Conservation (phyloP, 2,113 vertebrate species). For the Myocastor coypus region DNA sequence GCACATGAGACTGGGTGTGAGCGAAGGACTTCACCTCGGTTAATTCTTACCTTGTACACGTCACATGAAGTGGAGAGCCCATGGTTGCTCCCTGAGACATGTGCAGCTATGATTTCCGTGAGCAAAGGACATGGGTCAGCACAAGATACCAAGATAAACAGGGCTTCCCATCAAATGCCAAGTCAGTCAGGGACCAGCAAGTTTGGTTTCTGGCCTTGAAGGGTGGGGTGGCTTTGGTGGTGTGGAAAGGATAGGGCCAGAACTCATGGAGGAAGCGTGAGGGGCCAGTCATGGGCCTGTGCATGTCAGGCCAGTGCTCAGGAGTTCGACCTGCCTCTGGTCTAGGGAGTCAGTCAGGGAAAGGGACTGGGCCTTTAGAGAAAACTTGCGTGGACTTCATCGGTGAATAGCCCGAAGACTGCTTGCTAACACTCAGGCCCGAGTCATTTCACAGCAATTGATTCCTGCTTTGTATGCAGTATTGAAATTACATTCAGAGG, state of each 20-base stretch:
- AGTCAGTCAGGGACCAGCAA: not conserved
- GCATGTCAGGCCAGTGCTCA: not conserved
- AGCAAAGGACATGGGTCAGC: not conserved
- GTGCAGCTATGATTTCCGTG: not conserved
- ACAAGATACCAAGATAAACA: not conserved
- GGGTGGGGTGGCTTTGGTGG: not conserved
- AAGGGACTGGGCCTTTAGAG: conserved; percentile 25
- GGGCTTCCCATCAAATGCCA: not conserved
- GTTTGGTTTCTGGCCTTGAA: not conserved
- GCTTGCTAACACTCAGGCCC: conserved; percentile 80
- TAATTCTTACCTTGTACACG: not conserved
- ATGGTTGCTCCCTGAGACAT: conserved; percentile 47
- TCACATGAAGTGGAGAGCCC: conserved; percentile 33
- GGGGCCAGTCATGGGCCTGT: not conserved
- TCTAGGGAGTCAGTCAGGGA: conserved; percentile 47
- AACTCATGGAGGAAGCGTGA: not conserved
- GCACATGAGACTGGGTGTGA: not conserved
- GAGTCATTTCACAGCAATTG: conserved; percentile 72
- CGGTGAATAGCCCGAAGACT: conserved; percentile 72
- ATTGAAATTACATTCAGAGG: conserved; percentile 86
- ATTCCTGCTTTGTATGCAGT: conserved; percentile 75
- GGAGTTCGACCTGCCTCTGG: conserved; percentile 3
- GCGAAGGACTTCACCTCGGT: not conserved
- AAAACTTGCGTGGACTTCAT: conserved; percentile 68
- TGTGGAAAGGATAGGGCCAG: not conserved